Evolutionary conservation across 2,113 vertebrate species (phyloP).

Genomic region (Podilymbus podiceps): DNA sequence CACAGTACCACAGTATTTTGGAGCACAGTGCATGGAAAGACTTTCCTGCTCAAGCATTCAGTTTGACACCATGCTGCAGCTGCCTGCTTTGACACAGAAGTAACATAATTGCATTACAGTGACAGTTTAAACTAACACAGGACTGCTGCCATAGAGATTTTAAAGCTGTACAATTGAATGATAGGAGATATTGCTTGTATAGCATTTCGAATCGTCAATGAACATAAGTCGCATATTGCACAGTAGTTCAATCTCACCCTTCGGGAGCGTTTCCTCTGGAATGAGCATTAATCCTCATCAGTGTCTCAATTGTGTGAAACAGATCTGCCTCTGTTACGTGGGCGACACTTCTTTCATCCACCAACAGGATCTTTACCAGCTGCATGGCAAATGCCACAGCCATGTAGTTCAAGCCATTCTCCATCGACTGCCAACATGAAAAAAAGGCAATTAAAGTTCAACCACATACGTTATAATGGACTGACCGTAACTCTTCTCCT

Average conservation of each 20-base stretch:
- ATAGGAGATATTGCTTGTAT: accelerated
- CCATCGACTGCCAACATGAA: constrained; percentile 87
- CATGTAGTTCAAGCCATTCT: constrained; percentile 99
- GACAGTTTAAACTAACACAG: not conserved
- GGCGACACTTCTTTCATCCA: constrained; percentile 94
- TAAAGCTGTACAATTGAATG: not conserved
- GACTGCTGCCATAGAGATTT: not conserved
- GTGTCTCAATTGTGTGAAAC: constrained; percentile 97
- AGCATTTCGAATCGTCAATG: not conserved
- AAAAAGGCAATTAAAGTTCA: constrained; percentile 7
- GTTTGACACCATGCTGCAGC: not conserved
- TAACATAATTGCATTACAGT: not conserved
- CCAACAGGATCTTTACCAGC: constrained; percentile 93
- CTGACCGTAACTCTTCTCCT: not conserved
- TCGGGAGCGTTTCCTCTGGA: constrained; percentile 97
- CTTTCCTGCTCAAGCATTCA: not conserved
- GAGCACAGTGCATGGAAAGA: not conserved
- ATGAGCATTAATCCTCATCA: constrained; percentile 98
- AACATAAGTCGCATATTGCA: not conserved
- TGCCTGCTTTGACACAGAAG: not conserved
- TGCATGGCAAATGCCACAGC: constrained; percentile 99
- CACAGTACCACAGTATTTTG: not conserved
- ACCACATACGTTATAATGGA: not conserved
- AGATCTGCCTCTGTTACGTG: constrained; percentile 97
- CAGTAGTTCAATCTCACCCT: constrained; percentile 80